A percentile compares a stretch with the other conserved stretches of the same genome.
Conservation (phyloP, 2,888 invertebrate genomes). For the Dasypogon diadema region DNA sequence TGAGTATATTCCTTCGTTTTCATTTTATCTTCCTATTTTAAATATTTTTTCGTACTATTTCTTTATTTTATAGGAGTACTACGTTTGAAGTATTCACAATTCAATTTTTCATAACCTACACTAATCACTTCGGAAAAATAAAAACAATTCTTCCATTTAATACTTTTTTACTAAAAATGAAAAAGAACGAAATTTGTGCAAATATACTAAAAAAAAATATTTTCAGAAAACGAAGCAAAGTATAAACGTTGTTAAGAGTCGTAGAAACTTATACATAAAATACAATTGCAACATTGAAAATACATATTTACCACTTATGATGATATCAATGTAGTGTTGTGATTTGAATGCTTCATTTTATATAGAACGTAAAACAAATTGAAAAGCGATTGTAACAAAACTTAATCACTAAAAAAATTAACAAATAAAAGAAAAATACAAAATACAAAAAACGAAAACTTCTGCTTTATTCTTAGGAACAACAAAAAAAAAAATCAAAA, state of each 20-base stretch:
- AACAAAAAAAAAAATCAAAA: not conserved
- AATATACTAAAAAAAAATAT: conserved; percentile 15
- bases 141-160: conserved; percentile 46
- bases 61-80: not conserved
- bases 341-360: conserved; percentile 49
- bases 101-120: too few species aligned
- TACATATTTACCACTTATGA: conserved; percentile 46
- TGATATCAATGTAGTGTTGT: conserved; percentile 50
- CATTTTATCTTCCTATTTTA: not conserved
- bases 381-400: not conserved
- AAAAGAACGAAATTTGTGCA: conserved; percentile 13
- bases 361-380: conserved; percentile 17
- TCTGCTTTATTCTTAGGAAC: not conserved
- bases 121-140: too few species aligned
- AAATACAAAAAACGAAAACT: conserved; percentile 7
- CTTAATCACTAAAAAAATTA: conserved; percentile 22
- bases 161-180: conserved; percentile 16
- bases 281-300: conserved; percentile 28
- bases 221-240: conserved; percentile 23
- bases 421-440: conserved; percentile 8
- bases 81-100: too few species aligned
- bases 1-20: not conserved
- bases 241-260: conserved; percentile 7
- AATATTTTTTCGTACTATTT: not conserved
- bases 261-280: conserved; percentile 27